Percentiles rank a stretch among this genome's conserved stretches.
Conservation (phyloP, 2,797 vertebrate species). For the Anguilla anguilla region DNA sequence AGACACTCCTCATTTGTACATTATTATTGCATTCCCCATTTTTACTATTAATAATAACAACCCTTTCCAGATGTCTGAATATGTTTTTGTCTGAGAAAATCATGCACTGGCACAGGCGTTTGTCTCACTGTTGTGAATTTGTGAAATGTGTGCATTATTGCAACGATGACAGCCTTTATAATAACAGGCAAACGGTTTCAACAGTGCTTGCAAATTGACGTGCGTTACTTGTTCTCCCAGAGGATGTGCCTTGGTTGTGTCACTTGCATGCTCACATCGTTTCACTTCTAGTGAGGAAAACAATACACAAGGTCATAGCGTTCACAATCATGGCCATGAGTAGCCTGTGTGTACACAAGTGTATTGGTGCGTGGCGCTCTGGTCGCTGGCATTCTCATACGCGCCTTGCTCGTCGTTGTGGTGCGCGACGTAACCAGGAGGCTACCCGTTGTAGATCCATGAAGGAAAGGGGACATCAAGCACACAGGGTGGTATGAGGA, state of each 20-base stretch:
- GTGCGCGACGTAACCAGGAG: constrained; percentile 33
- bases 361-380: constrained; percentile 26
- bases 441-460: constrained; percentile 37
- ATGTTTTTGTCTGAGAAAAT: constrained; percentile 41
- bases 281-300: constrained; percentile 58
- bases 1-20: constrained; percentile 33
- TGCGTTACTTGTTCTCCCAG: constrained; percentile 16
- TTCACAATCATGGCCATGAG: constrained; percentile 48
- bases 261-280: constrained; percentile 34
- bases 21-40: constrained; percentile 18
- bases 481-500: constrained; percentile 46
- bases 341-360: constrained; percentile 21
- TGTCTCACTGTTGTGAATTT: neutral
- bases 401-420: neutral
- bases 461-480: constrained; percentile 36
- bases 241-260: constrained; percentile 8
- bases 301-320: constrained; percentile 75
- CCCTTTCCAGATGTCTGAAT: constrained; percentile 67
- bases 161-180: constrained; percentile 15
- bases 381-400: constrained; percentile 38
- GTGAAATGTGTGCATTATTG: constrained; percentile 3
- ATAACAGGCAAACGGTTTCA: neutral
- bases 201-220: constrained; percentile 21
- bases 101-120: constrained; percentile 8
- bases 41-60: constrained; percentile 53